Evolutionary conservation across 2,888 invertebrate genomes (phyloP).

Genomic region (Brachyptera risi): DNA sequence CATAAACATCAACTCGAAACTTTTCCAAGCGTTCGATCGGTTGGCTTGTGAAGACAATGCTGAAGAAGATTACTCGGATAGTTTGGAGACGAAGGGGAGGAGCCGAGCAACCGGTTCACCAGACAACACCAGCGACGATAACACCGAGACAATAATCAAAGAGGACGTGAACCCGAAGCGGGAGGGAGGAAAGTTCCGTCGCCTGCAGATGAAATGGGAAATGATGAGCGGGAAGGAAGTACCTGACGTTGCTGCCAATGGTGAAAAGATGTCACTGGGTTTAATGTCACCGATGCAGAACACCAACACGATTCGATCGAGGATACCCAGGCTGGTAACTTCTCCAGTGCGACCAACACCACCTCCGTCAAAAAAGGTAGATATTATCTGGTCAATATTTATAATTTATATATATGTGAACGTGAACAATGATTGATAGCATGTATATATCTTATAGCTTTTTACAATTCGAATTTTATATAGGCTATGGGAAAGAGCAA

Average conservation of each 20-base stretch:
- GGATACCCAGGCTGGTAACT: conserved; percentile 70
- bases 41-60: conserved; percentile 62
- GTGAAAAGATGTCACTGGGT: conserved; percentile 31
- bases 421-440: too few relatives aligned
- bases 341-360: conserved; percentile 55
- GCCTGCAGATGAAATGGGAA: conserved; percentile 78
- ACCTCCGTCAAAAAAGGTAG: conserved; percentile 8
- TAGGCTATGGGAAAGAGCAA: too few relatives aligned
- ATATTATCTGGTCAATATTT: too few relatives aligned
- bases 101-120: conserved; percentile 37
- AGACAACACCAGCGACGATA: conserved; percentile 33
- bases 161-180: conserved; percentile 25
- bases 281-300: conserved; percentile 19
- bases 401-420: too few relatives aligned
- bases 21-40: conserved; percentile 68
- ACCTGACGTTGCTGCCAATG: conserved; percentile 38
- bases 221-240: conserved; percentile 58
- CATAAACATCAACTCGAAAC: conserved; percentile 63
- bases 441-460: too few relatives aligned
- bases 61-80: conserved; percentile 68
- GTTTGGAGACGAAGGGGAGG: conserved; percentile 53
- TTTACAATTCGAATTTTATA: too few relatives aligned
- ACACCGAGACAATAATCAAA: conserved; percentile 28
- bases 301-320: conserved; percentile 46
- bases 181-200: conserved; percentile 65